These are phyloP conservation scores for Caenorhabditis latens DNA, from an alignment of 1,140 invertebrate genomes.

Conservation along the genomic window DNA sequence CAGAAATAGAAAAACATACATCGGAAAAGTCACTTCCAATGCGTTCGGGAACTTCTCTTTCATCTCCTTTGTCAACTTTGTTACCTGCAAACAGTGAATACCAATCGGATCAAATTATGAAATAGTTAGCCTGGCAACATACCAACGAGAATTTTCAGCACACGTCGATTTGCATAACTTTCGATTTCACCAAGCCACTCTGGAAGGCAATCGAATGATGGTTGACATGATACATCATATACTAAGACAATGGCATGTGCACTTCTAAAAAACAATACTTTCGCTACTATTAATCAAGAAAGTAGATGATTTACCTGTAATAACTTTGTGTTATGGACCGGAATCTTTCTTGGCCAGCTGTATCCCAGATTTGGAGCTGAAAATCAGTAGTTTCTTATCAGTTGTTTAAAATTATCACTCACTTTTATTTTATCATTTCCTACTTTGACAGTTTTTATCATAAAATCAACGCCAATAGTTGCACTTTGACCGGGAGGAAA, in stretches of 20 bases:
- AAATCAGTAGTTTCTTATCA: slow-evolving; percentile 69
- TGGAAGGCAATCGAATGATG: slow-evolving; percentile 89
- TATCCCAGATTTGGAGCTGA: slow-evolving; percentile 94
- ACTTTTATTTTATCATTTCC: slow-evolving; percentile 95
- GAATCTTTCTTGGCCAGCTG: slow-evolving; percentile 91
- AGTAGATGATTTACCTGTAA: slow-evolving; percentile 79
- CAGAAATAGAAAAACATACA: slow-evolving; percentile 54
- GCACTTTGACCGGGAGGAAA: slow-evolving; percentile 94
- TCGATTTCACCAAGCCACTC: slow-evolving; percentile 93
- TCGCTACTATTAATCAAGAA: background rate
- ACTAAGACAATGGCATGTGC: slow-evolving; percentile 79
- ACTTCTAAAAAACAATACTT: slow-evolving; percentile 22
- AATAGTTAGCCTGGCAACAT: slow-evolving; percentile 45
- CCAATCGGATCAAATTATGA: background rate
- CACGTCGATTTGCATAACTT: slow-evolving; percentile 77
- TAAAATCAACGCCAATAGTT: slow-evolving; percentile 95
- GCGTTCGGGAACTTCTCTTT: slow-evolving; percentile 75
- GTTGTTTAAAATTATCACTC: background rate
- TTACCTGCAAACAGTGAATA: slow-evolving; percentile 71
- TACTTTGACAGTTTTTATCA: slow-evolving; percentile 92
- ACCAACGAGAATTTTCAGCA: slow-evolving; percentile 77
- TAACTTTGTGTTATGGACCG: slow-evolving; percentile 81
- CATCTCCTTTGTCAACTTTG: slow-evolving; percentile 77
- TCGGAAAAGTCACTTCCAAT: slow-evolving; percentile 75
- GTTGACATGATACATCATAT: slow-evolving; percentile 92